These are phyloP conservation scores for Pteronura brasiliensis DNA, from an alignment of 2,113 vertebrate species.

Conservation along the genomic window DNA sequence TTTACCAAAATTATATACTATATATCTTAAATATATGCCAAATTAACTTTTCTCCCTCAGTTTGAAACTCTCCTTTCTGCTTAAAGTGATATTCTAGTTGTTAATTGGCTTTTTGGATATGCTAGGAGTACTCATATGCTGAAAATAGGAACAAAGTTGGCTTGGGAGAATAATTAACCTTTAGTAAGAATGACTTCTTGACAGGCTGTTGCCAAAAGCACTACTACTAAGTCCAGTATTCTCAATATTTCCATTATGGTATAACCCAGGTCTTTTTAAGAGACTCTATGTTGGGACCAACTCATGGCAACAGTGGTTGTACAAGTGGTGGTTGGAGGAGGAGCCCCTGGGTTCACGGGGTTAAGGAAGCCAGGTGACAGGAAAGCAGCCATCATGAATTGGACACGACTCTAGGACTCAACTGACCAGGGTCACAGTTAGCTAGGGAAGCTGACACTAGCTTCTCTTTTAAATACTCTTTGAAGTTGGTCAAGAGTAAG, in stretches of 20 bases:
- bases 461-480: neutral
- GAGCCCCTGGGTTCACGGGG: neutral
- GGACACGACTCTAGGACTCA: neutral
- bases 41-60: neutral
- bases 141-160: neutral
- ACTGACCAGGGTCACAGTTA: neutral
- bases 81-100: neutral
- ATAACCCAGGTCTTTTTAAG: neutral
- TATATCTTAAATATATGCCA: neutral
- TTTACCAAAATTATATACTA: neutral
- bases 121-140: neutral
- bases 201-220: neutral
- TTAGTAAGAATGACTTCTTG: neutral
- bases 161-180: neutral
- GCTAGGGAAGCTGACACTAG: neutral
- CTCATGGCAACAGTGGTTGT: neutral
- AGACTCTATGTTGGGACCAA: neutral
- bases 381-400: neutral
- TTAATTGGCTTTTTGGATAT: neutral
- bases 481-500: no score
- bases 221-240: neutral
- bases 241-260: neutral
- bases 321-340: neutral
- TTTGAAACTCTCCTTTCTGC: neutral
- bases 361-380: neutral